A percentile compares a stretch with the other conserved stretches of the same genome.
Conservation (phyloP, 2,797 vertebrate genomes). For the Xyrichtys novacula region DNA sequence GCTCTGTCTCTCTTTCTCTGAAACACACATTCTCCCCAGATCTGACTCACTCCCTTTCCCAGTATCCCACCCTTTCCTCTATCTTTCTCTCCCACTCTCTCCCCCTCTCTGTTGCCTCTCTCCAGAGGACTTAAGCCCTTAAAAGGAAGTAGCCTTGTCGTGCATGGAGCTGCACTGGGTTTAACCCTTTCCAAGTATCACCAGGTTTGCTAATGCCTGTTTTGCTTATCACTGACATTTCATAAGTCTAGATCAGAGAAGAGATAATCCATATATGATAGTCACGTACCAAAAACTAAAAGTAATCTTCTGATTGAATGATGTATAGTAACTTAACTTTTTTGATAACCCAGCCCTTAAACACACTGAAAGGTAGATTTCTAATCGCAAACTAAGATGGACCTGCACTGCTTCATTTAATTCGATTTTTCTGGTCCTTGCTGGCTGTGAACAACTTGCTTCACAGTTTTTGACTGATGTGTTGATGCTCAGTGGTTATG, state of each 20-base stretch:
- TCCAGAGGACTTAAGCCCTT: conserved; percentile 75
- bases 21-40: conserved; percentile 28
- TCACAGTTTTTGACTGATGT: not conserved
- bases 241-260: not conserved
- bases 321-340: too few species aligned
- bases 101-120: conserved; percentile 41
- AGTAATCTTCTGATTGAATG: too few species aligned
- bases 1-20: conserved; percentile 2
- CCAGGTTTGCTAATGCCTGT: conserved; percentile 20
- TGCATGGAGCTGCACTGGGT: conserved; percentile 52
- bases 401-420: not conserved
- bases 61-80: conserved; percentile 31
- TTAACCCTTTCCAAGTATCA: conserved; percentile 73
- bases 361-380: too few species aligned
- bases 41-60: conserved; percentile 54
- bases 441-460: not conserved
- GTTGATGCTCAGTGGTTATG: not conserved
- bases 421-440: not conserved
- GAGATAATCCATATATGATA: too few species aligned
- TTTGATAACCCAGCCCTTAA: too few species aligned
- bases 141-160: conserved; percentile 80
- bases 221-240: conserved; percentile 1
- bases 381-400: not conserved
- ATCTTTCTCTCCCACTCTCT: conserved; percentile 3
- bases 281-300: too few species aligned